Base-by-base conservation (phyloP, 37 sponge, comb jelly and placozoan species). In the Mnemiopsis leidyi region DNA sequence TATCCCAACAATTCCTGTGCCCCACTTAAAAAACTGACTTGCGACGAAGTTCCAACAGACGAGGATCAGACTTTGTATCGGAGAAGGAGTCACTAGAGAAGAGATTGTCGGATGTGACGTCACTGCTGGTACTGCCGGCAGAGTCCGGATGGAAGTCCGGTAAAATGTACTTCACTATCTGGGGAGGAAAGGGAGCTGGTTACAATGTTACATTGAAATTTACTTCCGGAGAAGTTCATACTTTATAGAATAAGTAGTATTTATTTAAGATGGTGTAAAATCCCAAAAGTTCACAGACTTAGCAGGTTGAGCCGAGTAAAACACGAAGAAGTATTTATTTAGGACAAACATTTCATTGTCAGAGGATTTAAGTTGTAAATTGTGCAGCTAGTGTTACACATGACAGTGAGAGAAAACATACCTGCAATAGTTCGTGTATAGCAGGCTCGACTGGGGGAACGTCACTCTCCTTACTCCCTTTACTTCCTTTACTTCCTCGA, bases 91-190 rank as follows among this genome's bases (percentile, higher is more conserved):
- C 82, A 7, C 1, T 35, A 31, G 82, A 79, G 37, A 79, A 79
- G 20, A 79, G 29, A 36, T 79, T 79, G 82, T 28, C 33, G 3
- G 82, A 32, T 2, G 82, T 79, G 37, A 79, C 36, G 29, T 35
- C 29, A 29, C 82, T 79, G 23, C 23, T 29, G 20, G 35, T 23
- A 23, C 36, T 33, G 9, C 36, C 36, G 1, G 34, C 36, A 18
- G 35, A 31, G 1, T 79, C 82, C 20, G 75, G 20, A 5, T 28
- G 75, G 82, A 79, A 79, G 21, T 79, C 36, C 2, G 82, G 82
- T 28, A 79, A 36, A 23, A 79, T 79, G 82, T 79, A 79, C 82
- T 33, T 33, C 7, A 79, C 82, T 35, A 79, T 31, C 36, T 79
- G 82, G 3, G 36, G 82, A 5, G 36, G 37, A 13, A 20, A 3